Base-by-base conservation (phyloP, 1,140 invertebrate genomes). In the Semibalanus balanoides region DNA sequence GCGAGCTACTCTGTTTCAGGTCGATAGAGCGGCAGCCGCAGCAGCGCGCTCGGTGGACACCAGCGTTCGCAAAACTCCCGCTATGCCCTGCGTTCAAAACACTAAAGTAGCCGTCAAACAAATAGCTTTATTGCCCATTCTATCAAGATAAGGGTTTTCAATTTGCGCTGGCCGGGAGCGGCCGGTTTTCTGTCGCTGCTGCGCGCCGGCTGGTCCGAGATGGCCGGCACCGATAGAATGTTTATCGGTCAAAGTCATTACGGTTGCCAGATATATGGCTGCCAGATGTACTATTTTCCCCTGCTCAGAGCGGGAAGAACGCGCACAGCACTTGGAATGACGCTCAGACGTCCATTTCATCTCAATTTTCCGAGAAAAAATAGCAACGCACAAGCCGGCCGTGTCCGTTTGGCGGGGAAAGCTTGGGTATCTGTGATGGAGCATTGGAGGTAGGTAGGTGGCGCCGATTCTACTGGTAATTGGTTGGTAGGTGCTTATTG, bases 71-170 rank as follows among this genome's bases (percentile, higher is more conserved):
- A 64, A 64, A 40, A 25, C 51, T 25, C 51, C 14, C 51, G 14
- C 51, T 25, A 25, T 19, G 22, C 51, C 11, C 51, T 25, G 22
- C 51, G 51, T 25, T 19, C 7, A 64, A 64, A 64, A 64, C 51
- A 64, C 51, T 64, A 64, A 64, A 64, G 51, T 25, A 64, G 51
- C 51, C 51, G 51, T 64, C 51, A 64, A 64, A 64, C 51, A 64
- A 64, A 64, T 64, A 64, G 51, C 51, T 64, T 64, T 64, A 64
- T 64, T 64, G 51, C 51, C 51, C 51, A 64, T 14, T 64, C 51
- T 25, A 64, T 64, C 51, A 64, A 64, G 51, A 64, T 64, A 64
- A 64, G 51, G 51, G 51, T 64, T 64, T 64, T 64, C 51, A 64
- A 64, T 64, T 64, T 64, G 51, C 51, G 51, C 51, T 64, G 22